Conservation (phyloP, 2,888 invertebrate genomes). For the Dolomedes plantarius region DNA sequence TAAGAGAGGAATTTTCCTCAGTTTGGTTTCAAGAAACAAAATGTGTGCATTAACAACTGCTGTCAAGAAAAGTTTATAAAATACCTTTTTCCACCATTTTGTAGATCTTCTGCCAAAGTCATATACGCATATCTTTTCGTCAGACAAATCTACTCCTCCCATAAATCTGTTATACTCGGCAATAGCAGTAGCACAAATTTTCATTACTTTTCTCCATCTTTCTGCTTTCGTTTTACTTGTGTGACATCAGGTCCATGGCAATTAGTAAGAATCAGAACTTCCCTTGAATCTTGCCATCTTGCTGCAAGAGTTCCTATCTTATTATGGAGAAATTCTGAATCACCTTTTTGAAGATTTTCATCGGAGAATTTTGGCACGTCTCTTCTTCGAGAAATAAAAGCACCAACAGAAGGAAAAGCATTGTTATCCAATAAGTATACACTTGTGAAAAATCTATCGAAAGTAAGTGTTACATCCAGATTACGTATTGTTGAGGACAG, state of each 20-base stretch:
- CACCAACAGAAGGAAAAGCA: not conserved
- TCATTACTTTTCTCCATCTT: too few relatives aligned
- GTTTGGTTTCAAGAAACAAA: too few relatives aligned
- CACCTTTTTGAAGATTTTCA: not conserved
- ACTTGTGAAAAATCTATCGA: too few relatives aligned
- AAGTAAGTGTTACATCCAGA: too few relatives aligned
- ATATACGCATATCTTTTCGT: constrained; percentile 8
- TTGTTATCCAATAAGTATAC: too few relatives aligned
- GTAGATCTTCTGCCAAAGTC: not conserved
- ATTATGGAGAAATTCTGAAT: not conserved
- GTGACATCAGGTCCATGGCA: not conserved
- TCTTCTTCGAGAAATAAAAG: not conserved
- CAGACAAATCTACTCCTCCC: constrained; percentile 2
- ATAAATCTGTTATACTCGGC: not conserved
- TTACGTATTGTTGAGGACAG: too few relatives aligned
- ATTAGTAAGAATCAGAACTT: not conserved
- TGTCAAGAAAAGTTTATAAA: not conserved
- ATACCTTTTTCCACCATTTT: constrained; percentile 12
- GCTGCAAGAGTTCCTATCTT: constrained; percentile 5
- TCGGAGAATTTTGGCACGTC: not conserved
- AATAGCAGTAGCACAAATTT: not conserved
- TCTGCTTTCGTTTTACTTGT: not conserved
- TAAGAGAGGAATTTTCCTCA: too few relatives aligned
- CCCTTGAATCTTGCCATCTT: not conserved
- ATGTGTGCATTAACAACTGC: too few relatives aligned